Evolutionary conservation across 2,113 vertebrate genomes (phyloP), one percentile per base, ranked within the genome.

Genomic region (Leuciscus idus): DNA sequence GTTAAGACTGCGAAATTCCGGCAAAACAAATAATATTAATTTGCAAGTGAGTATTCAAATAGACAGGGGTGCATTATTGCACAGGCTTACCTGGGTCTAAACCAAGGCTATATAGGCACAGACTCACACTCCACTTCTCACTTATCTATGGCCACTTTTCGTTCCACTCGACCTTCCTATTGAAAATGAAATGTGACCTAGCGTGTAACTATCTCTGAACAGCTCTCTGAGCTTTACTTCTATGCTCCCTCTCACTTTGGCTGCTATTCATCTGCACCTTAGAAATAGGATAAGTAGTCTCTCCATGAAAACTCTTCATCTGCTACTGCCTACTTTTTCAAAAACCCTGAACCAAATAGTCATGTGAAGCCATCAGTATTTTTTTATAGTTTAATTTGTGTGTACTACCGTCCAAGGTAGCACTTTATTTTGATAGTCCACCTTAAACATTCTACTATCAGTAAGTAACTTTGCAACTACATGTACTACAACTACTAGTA

Each of bases 131-230:
- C 28, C 17, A 55, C 28, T 78, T 78, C 28, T 52, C 50, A 48
- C 72, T 50, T 75, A 75, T 75, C 43, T 6, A 48, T 26, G 75
- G 26, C 28, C 7, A 15, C 10, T 57, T 55, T 10, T 55, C 1
- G 8, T 78, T 57, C 75, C 50, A 57, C 75, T 57, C 2, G 28
- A 57, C 50, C 50, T 78, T 78, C 50, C 39, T 57, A 33, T 57
- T 78, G 50, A 30, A 21, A 57, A 30, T 12, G 26, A 78, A 78
- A 57, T 78, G 48, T 33, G 15, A 33, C 17, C 50, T 57, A 78
- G 75, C 75, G 0, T 78, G 48, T 36, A 55, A 78, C 48, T 21
- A 12, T 78, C 15, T 78, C 75, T 78, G 75, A 57, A 57, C 26
- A 33, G 75, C 30, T 33, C 75, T 55, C 7, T 36, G 1, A 8